Evolutionary conservation across 2,113 vertebrate genomes (phyloP).

Genomic region (Brachypodius melanocephalos): DNA sequence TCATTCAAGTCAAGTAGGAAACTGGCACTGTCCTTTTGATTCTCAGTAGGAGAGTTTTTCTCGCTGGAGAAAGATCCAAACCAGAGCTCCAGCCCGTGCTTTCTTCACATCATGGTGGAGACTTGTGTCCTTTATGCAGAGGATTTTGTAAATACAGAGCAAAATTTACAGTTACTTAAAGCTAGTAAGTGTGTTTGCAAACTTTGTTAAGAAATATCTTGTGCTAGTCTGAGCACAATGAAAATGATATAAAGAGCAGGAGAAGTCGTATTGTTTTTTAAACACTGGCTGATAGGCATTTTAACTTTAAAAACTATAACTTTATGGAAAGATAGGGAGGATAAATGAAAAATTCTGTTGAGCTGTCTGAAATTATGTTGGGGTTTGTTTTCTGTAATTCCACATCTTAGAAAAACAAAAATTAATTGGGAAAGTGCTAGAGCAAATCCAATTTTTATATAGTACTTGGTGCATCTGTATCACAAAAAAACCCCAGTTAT

Average conservation of each 20-base stretch:
- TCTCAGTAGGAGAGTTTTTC: neutral
- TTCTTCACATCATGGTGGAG: neutral
- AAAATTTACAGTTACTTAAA: neutral
- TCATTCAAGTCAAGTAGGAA: neutral
- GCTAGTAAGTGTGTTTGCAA: neutral
- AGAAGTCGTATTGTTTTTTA: neutral
- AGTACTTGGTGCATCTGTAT: conserved; percentile 5
- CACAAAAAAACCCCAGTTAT: neutral
- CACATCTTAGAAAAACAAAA: neutral
- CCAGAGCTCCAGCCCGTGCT: neutral
- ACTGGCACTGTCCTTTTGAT: neutral
- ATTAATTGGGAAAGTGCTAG: conserved; percentile 8
- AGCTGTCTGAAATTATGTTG: neutral
- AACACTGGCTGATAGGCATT: neutral
- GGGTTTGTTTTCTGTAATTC: neutral
- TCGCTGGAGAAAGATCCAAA: neutral
- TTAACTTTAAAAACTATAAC: neutral
- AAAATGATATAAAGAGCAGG: neutral
- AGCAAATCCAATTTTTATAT: conserved; percentile 19
- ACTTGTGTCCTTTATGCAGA: neutral
- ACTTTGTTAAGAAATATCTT: neutral
- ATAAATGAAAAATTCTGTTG: neutral
- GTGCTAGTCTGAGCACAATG: neutral
- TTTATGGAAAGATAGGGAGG: neutral
- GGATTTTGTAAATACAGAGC: neutral